A percentile compares a stretch with the other conserved stretches of the same genome.
These are phyloP conservation scores for Troglohyphantes excavatus DNA, from an alignment of 2,888 invertebrate genomes.

Conservation along the genomic window DNA sequence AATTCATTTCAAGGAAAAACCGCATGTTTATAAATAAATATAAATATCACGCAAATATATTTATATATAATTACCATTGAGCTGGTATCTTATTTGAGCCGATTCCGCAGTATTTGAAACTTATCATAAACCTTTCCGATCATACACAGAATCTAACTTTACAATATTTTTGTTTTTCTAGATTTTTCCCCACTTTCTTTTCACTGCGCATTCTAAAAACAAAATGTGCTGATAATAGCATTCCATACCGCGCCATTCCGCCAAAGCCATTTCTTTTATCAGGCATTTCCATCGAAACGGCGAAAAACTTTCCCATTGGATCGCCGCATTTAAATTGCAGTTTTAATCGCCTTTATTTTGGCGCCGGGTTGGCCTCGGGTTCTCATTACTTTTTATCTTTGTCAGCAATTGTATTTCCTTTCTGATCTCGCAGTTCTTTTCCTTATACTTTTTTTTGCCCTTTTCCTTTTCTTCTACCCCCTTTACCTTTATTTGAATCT, in stretches of 20 bases:
- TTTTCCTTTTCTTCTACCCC: background rate
- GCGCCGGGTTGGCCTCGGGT: background rate
- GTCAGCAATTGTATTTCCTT: constrained; percentile 31
- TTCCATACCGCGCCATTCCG: background rate
- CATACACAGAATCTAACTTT: too few relatives aligned
- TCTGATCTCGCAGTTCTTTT: background rate
- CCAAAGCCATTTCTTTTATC: constrained; percentile 1
- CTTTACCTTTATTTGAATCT: constrained; percentile 5
- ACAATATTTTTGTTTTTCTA: background rate
- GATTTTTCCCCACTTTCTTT: background rate
- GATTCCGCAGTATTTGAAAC: too few relatives aligned
- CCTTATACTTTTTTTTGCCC: too few relatives aligned
- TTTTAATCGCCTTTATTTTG: constrained; percentile 48
- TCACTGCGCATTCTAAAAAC: background rate
- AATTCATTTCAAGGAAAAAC: too few relatives aligned
- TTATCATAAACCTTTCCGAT: too few relatives aligned
- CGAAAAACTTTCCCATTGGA: background rate
- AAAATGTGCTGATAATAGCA: constrained; percentile 1
- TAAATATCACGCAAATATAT: too few relatives aligned
- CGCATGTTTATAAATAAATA: too few relatives aligned
- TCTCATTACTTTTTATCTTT: constrained; percentile 47
- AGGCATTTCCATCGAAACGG: constrained; percentile 7
- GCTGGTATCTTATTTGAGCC: too few relatives aligned
- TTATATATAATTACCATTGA: too few relatives aligned
- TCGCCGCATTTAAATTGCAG: constrained; percentile 20